Evolutionary conservation across 2,113 vertebrate genomes (phyloP).

Genomic region (Syrrhaptes paradoxus): DNA sequence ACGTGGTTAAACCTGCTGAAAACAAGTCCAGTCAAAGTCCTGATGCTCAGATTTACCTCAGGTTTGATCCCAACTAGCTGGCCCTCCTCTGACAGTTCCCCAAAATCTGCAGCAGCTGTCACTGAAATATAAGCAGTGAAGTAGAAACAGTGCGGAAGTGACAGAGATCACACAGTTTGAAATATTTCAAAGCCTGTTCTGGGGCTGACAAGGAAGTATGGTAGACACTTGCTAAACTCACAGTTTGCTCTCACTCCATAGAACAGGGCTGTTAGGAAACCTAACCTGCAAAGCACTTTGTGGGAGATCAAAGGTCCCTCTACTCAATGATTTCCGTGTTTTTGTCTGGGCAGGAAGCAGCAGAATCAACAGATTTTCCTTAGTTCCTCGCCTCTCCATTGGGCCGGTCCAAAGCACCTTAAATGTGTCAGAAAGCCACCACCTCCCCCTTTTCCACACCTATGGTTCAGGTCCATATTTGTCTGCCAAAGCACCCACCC

Average conservation of each 20-base stretch:
- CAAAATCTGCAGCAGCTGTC: not conserved
- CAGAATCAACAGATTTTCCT: not conserved
- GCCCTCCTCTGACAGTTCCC: not conserved
- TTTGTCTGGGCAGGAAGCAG: not conserved
- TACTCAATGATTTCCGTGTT: rapidly evolving
- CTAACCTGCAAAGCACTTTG: not conserved
- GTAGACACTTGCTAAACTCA: not conserved
- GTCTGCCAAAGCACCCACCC: not conserved
- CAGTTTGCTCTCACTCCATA: not conserved
- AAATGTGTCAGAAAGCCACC: not conserved
- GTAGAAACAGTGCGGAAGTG: not conserved
- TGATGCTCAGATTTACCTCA: not conserved
- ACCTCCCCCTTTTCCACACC: not conserved
- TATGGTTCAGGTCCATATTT: not conserved
- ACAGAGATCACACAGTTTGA: not conserved
- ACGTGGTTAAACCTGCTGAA: not conserved
- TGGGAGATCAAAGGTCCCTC: not conserved
- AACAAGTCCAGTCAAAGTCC: not conserved
- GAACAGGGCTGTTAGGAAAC: not conserved
- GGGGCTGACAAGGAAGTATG: not conserved
- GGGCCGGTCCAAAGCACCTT: not conserved
- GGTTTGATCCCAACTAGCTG: not conserved
- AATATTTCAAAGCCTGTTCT: not conserved
- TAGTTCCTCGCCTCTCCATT: not conserved
- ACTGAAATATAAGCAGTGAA: not conserved